Evolutionary conservation across 2,888 invertebrate species (phyloP), one percentile per base, ranked within the genome.

Genomic region (Magallana nippona): DNA sequence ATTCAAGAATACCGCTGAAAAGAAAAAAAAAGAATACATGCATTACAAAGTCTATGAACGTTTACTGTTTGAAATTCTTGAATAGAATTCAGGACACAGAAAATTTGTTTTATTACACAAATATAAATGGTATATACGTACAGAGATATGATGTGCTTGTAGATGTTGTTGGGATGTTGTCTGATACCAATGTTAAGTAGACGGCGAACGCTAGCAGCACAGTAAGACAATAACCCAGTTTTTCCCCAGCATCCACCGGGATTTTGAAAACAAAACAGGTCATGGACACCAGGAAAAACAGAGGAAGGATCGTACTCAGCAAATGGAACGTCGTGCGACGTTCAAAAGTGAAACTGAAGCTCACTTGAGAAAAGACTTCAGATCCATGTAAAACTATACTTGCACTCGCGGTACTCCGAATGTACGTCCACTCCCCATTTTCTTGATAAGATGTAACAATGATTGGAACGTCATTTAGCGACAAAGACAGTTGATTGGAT

Each of bases 401-500:
- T 3, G 44, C 22, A 13, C 19, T 55, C 5, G 56, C 44, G 10
- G 55, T 32, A 55, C 44, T 62, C 19, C 55, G 55, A 13, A 81
- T 32, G 8, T 58, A 81, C 10, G 15, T 2, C 81, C 81, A 81
- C 22, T 81, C 81, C 19, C 81, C 81, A 55, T 81, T 81, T 15
- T 81, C 81, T 63, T 81, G 62, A 55, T 81, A 81, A n/a, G 60
- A 44, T 10, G 55, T 13, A 32, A 44, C 19, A 15, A 62, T 55
- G 19, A 81, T 62, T 0, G 81, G 63, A n/a, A n/a, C 22, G 5
- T 56, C 11, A n/a, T 55, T 71, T 0, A 63, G 19, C 10, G 11
- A 32, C 32, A 82, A 27, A 78, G 58, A 11, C 10, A 88, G 81
- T 81, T 88, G 86, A 11, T 55, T 63, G 8, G 77, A 32, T 10